phyloP scores from a whole-genome alignment of 1,140 invertebrate species.

The Neotoxoptera formosana region DNA sequence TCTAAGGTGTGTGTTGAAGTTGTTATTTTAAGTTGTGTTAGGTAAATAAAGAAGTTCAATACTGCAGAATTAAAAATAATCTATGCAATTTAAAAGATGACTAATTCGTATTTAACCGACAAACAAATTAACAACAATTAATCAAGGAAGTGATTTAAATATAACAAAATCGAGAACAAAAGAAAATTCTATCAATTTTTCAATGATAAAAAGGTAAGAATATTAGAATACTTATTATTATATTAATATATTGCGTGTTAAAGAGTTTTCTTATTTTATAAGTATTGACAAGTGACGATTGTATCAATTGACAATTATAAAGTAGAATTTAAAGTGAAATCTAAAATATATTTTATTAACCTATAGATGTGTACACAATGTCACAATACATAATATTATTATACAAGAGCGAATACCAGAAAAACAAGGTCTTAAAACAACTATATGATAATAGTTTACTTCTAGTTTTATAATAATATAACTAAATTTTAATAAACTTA shows the following conservation, averaged over 20 bases:
- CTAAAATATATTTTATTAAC: too few species aligned
- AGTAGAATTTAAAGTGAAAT: too few species aligned
- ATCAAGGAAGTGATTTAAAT: neutral
- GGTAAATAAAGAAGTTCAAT: neutral
- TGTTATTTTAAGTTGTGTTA: neutral
- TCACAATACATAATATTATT: too few species aligned
- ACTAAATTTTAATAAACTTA: too few species aligned
- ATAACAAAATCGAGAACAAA: neutral
- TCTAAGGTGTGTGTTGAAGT: neutral
- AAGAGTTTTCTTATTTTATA: neutral
- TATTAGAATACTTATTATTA: neutral
- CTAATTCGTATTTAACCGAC: neutral
- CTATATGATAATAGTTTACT: too few species aligned
- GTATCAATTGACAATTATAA: neutral
- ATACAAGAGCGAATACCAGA: too few species aligned
- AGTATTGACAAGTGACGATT: neutral
- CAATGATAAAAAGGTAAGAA: neutral
- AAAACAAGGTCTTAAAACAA: too few species aligned
- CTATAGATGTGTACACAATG: too few species aligned
- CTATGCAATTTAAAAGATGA: neutral
- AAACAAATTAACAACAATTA: neutral
- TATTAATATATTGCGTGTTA: neutral
- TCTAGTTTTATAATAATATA: too few species aligned
- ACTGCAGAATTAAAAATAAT: neutral
- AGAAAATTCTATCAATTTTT: neutral